A percentile compares a stretch with the other conserved stretches of the same genome.
Evolutionary conservation across 2,888 invertebrate genomes (phyloP).

Genomic region (Rhimphoctona megacephalus): DNA sequence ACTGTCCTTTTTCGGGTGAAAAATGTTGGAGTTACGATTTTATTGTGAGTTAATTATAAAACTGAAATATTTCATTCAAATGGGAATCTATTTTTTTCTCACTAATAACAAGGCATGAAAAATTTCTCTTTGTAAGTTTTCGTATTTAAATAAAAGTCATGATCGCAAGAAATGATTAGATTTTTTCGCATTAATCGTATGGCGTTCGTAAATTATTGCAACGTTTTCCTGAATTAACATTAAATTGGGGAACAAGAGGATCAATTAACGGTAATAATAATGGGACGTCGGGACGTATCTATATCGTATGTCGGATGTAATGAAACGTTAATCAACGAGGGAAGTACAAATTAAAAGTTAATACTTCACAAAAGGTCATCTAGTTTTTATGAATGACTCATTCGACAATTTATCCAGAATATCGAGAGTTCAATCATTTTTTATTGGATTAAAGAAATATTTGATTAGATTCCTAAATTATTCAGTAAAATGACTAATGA

Average conservation of each 20-base stretch:
- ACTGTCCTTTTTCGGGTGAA: too few relatives aligned
- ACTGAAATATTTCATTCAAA: background rate
- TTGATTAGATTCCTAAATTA: background rate
- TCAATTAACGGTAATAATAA: constrained; percentile 62
- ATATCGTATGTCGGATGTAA: constrained; percentile 63
- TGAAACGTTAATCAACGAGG: constrained; percentile 56
- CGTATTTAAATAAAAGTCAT: background rate
- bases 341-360: constrained; percentile 42
- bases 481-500: background rate
- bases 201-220: constrained; percentile 38
- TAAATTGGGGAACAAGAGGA: constrained; percentile 70
- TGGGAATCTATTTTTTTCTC: too few relatives aligned
- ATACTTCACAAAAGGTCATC: constrained; percentile 5
- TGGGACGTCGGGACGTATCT: constrained; percentile 43
- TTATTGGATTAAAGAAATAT: background rate
- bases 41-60: background rate
- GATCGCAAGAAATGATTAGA: background rate
- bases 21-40: too few relatives aligned
- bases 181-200: constrained; percentile 25
- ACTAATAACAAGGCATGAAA: background rate
- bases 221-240: constrained; percentile 59
- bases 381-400: background rate
- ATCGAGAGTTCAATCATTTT: background rate
- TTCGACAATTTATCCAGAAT: constrained; percentile 1
- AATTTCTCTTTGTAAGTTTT: background rate